Conservation (phyloP, 2,113 vertebrate species). For the Passer montanus region DNA sequence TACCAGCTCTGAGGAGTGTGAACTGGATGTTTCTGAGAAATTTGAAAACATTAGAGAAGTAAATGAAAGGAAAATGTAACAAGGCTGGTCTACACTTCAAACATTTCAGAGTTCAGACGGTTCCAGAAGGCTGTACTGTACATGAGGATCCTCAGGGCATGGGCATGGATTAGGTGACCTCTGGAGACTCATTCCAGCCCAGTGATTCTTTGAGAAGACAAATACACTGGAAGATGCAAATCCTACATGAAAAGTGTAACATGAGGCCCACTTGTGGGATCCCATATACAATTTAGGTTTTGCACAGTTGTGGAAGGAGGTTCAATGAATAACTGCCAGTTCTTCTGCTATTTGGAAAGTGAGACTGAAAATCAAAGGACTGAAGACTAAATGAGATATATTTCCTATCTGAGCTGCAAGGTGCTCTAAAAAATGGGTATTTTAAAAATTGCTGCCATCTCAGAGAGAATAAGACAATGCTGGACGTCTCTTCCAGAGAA, state of each 20-base stretch:
- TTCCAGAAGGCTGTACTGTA: background rate
- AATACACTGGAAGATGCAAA: conserved; percentile 24
- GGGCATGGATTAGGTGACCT: conserved; percentile 11
- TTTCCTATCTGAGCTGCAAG: background rate
- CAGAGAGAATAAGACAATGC: background rate
- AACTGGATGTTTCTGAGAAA: background rate
- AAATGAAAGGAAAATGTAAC: background rate
- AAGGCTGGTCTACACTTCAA: background rate
- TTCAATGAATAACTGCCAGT: background rate
- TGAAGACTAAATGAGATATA: background rate
- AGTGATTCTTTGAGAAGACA: conserved; percentile 42
- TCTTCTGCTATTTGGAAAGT: background rate
- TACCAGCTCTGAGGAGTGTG: background rate
- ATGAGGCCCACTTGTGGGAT: background rate
- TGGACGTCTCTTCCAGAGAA: conserved; percentile 20
- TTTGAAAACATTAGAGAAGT: background rate
- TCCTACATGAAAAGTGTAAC: conserved; percentile 31
- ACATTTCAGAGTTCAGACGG: background rate
- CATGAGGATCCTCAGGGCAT: background rate
- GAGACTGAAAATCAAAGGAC: background rate
- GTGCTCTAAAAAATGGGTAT: background rate
- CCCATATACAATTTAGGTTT: background rate
- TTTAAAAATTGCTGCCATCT: background rate
- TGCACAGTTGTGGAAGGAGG: background rate
- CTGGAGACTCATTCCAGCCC: conserved; percentile 35